A percentile compares a stretch with the other conserved stretches of the same genome.
Conservation (phyloP, 2,797 vertebrate species). For the Pelobates cultripes region DNA sequence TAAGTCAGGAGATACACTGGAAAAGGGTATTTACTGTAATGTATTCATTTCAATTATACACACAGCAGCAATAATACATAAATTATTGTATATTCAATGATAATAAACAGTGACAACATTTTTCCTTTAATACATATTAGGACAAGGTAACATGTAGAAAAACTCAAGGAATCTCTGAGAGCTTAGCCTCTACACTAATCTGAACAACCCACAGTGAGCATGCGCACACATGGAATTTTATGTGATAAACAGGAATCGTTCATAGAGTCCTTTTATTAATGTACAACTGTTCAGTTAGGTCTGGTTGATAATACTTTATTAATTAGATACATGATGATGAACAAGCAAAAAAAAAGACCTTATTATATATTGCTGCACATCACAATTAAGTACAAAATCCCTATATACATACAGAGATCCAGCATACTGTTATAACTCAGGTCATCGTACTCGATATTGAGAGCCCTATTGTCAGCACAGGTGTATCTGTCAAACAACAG, state of each 20-base stretch:
- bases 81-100: too few species aligned
- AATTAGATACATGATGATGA: constrained; percentile 34
- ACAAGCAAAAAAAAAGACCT: constrained; percentile 12
- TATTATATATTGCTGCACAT: background rate
- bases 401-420: background rate
- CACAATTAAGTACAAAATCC: background rate
- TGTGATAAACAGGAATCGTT: background rate
- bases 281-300: background rate
- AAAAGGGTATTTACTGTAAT: too few species aligned
- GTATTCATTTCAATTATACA: too few species aligned
- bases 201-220: too few species aligned
- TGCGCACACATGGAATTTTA: too few species aligned
- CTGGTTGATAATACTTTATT: background rate
- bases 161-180: too few species aligned
- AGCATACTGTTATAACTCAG: background rate
- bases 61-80: too few species aligned
- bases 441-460: background rate
- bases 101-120: too few species aligned
- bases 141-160: too few species aligned
- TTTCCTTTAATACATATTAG: too few species aligned
- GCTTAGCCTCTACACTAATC: too few species aligned
- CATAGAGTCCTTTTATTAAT: background rate
- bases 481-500: background rate
- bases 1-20: too few species aligned
- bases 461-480: background rate